Percentiles rank a stretch among this genome's conserved stretches.
Evolutionary conservation across 1,140 invertebrate species (phyloP).

Genomic region (Drosophila sturtevanti): DNA sequence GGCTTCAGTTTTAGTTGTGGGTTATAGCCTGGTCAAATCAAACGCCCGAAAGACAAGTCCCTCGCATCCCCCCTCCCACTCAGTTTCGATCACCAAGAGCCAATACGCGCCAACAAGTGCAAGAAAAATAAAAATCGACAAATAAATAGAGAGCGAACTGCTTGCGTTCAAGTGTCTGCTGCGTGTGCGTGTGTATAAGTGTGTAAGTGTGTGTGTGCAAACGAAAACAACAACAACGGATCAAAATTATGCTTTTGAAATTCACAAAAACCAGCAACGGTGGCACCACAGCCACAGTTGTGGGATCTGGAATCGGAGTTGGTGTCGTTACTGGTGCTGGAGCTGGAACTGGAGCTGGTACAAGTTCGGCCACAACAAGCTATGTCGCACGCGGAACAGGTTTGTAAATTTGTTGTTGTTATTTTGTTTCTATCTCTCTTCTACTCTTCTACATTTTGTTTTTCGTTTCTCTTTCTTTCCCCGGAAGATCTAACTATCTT

Average conservation of each 20-base stretch:
- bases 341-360: slow-evolving; percentile 39
- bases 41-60: no score
- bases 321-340: slow-evolving; percentile 31
- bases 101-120: not conserved
- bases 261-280: slow-evolving; percentile 50
- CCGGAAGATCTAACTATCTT: no score
- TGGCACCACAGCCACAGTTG: slow-evolving; percentile 4
- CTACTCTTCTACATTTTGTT: not conserved
- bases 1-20: not conserved
- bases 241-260: slow-evolving; percentile 53
- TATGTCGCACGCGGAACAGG: slow-evolving; percentile 72
- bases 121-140: not conserved
- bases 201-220: slow-evolving; percentile 1
- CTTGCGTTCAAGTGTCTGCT: not conserved
- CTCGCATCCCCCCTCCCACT: not conserved
- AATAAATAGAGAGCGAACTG: not conserved
- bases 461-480: not conserved
- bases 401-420: slow-evolving; percentile 45
- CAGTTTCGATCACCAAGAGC: no score
- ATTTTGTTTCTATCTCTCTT: slow-evolving; percentile 4
- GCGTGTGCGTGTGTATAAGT: not conserved
- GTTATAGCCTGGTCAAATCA: not conserved
- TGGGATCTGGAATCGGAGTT: slow-evolving; percentile 41
- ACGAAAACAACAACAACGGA: slow-evolving; percentile 22
- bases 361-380: slow-evolving; percentile 66